Base-by-base conservation (phyloP, 1,140 invertebrate species). In the Orussus abietinus region DNA sequence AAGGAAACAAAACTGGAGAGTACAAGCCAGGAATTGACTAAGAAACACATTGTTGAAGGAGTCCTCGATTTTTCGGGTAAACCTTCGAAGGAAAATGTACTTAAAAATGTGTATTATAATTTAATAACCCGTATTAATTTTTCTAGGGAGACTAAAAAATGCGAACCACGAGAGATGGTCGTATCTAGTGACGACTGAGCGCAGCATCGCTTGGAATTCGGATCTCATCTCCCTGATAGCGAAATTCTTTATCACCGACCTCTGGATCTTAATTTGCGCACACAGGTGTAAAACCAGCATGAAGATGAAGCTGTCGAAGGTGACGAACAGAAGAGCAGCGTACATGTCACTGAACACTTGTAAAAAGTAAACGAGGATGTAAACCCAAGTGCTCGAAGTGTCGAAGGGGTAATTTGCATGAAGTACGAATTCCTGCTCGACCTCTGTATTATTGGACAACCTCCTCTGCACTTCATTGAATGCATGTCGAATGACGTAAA, bases 231-330 rank as follows among this genome's bases (percentile, higher is more conserved):
- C 3, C n/a, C 10, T 10, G 3, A 10, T 34, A 0, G 5, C 19
- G 5, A 50, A 4, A 7, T 42, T 17, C 12, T 26, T 47, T 4
- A 76, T 38, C 0, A 53, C 35, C 3, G 61, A 17, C 1, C 54
- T 54, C 0, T 75, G 37, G 3, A 78, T 53, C 3, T 53, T 51
- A 29, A 78, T 37, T 14, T 75, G 64, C 17, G 70, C 75, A 15
- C 67, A 58, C 29, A 69, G 59, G 38, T 76, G 73, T 6, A 69
- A 67, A 10, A 74, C 59, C 3, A 77, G 48, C 1, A 69, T 51
- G 0, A 62, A 53, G 10, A 74, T 60, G 19, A 77, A 47, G 1
- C 60, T 65, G 22, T 77, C 72, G 35, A 71, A 57, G 26, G 57
- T 59, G 1, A 71, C 54, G 43, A 75, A 76, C 3, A 72, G 56